Percentiles rank a stretch among this genome's conserved stretches.
phyloP scores from a whole-genome alignment of 2,113 vertebrate species.

The Jacana jacana region DNA sequence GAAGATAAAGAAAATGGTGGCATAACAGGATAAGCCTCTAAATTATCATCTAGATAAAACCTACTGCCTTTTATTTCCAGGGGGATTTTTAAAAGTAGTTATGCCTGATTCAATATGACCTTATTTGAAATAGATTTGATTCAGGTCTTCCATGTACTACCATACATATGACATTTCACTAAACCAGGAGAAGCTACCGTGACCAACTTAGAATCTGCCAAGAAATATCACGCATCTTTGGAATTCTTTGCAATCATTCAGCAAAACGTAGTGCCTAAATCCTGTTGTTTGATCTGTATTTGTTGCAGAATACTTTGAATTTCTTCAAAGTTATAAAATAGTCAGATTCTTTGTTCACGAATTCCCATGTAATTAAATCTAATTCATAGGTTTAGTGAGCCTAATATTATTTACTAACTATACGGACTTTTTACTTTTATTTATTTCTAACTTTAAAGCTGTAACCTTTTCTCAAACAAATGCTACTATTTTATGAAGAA shows the following conservation, averaged over 20 bases:
- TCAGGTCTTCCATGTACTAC: neutral
- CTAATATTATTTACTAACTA: neutral
- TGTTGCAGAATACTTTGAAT: neutral
- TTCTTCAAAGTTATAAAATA: neutral
- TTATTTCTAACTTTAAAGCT: neutral
- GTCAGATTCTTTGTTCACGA: neutral
- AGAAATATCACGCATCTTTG: neutral
- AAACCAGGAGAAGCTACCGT: neutral
- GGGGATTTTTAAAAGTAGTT: neutral
- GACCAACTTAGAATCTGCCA: neutral
- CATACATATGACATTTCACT: neutral
- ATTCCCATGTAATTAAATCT: neutral
- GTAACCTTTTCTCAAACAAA: neutral
- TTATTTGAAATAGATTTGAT: neutral
- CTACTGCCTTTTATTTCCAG: neutral
- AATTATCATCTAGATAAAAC: neutral
- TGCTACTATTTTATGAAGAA: neutral
- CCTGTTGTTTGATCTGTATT: neutral
- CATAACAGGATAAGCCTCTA: neutral
- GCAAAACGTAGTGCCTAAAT: neutral
- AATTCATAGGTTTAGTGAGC: neutral
- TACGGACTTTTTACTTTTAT: neutral
- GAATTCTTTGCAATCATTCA: neutral
- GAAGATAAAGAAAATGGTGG: neutral
- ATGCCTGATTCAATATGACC: neutral